Conservation (phyloP, 2,797 vertebrate genomes). For the Pseudocheirus occidentalis region DNA sequence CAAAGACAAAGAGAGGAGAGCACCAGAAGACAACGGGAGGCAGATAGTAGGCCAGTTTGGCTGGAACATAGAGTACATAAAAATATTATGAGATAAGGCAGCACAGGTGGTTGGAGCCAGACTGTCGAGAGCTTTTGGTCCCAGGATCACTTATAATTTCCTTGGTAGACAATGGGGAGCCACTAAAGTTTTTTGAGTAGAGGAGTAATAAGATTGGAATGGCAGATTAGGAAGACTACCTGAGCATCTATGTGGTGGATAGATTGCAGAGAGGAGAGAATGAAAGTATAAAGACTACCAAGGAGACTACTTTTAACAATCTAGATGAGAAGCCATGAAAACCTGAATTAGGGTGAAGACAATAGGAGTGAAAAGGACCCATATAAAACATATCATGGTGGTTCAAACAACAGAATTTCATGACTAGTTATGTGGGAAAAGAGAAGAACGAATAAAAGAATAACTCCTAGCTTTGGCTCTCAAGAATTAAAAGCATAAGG, state of each 20-base stretch:
- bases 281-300: background rate
- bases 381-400: background rate
- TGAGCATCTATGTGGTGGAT: background rate
- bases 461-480: background rate
- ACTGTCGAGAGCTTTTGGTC: background rate
- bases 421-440: background rate
- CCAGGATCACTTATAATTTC: background rate
- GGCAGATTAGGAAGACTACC: background rate
- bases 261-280: background rate
- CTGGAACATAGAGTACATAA: background rate
- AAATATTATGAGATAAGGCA: background rate
- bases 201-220: background rate
- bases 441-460: background rate
- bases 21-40: background rate
- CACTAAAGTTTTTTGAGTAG: background rate
- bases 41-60: background rate
- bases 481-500: background rate
- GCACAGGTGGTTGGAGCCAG: background rate
- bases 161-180: background rate
- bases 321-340: background rate
- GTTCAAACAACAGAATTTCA: background rate
- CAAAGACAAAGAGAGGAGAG: background rate
- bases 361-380: background rate
- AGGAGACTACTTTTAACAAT: background rate
- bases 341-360: background rate